Evolutionary conservation across 2,113 vertebrate species (phyloP).

Genomic region (Eurypyga helias): DNA sequence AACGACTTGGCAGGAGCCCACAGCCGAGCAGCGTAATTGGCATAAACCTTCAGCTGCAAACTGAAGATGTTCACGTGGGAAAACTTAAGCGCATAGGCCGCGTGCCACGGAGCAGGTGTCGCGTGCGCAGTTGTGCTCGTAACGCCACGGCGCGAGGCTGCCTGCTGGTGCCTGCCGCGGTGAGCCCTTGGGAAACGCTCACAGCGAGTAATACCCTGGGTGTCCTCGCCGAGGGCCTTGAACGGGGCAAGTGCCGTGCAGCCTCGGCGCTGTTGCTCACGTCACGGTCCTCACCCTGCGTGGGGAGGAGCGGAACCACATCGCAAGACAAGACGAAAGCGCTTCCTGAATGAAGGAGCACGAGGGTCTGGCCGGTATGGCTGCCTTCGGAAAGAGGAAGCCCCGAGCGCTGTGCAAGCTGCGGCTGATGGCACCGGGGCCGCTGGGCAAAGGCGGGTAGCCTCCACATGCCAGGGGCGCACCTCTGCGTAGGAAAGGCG

Average conservation of each 20-base stretch:
- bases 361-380: neutral
- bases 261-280: neutral
- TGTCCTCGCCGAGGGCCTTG: neutral
- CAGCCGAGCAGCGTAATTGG: neutral
- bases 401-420: neutral
- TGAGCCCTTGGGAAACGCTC: neutral
- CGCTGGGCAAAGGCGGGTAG: neutral
- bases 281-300: neutral
- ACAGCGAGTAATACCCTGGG: neutral
- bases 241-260: neutral
- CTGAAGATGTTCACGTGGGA: neutral
- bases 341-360: neutral
- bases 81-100: neutral
- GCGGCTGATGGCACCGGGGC: neutral
- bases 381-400: neutral
- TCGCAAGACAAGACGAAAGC: neutral
- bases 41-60: neutral
- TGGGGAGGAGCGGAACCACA: neutral
- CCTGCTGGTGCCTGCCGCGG: neutral
- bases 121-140: too few species aligned
- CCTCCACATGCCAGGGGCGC: neutral
- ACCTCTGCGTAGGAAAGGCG: neutral
- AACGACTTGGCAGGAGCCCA: neutral
- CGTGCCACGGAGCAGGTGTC: neutral
- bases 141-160: neutral